Evolutionary conservation across 2,113 vertebrate genomes (phyloP).

Genomic region (Hemiscyllium ocellatum): DNA sequence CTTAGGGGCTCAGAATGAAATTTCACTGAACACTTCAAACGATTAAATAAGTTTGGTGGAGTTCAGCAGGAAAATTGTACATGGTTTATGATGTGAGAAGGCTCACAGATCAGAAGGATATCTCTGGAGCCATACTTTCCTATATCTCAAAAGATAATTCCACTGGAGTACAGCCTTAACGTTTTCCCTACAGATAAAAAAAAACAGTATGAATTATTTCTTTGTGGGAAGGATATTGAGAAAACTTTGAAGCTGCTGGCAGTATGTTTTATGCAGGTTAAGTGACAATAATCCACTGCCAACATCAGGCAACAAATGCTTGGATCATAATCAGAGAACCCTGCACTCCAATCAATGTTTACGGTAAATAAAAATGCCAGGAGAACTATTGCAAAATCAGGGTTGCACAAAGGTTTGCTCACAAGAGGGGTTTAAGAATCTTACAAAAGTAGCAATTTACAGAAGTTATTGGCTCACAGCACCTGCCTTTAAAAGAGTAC

Average conservation of each 20-base stretch:
- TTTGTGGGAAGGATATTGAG: background rate
- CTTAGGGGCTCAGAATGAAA: background rate
- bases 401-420: background rate
- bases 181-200: background rate
- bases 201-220: conserved; percentile 20
- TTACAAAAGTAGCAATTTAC: background rate
- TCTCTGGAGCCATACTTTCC: background rate
- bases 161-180: background rate
- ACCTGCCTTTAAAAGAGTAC: background rate
- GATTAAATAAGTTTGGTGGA: conserved; percentile 18
- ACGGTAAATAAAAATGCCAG: background rate
- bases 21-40: background rate
- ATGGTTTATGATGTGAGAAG: conserved; percentile 30
- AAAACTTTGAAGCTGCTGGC: background rate
- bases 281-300: background rate
- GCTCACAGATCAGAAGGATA: background rate
- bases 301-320: background rate
- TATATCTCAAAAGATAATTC: conserved; percentile 15
- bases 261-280: background rate
- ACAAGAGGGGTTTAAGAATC: background rate
- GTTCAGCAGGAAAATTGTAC: conserved; percentile 11
- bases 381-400: background rate
- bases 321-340: background rate
- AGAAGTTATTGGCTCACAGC: background rate
- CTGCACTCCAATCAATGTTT: background rate